Percentiles rank a stretch among this genome's conserved stretches.
phyloP scores from a whole-genome alignment of 35 echinoderm and acorn worm genomes.

The Heliocidaris erythrogramma region DNA sequence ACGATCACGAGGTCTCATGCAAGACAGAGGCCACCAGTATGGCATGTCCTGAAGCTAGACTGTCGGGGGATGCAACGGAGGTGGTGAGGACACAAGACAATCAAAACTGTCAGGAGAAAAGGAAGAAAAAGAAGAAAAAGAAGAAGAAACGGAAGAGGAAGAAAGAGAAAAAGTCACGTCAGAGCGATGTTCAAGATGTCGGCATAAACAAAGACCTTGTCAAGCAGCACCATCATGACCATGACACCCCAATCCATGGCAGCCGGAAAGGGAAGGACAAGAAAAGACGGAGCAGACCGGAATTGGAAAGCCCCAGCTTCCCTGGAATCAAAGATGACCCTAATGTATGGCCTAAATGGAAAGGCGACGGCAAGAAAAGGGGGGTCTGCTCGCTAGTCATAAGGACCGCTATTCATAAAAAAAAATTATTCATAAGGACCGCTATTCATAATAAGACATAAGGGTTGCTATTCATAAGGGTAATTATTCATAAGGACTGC shows the following conservation, averaged over 20 bases:
- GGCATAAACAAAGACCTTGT: not conserved
- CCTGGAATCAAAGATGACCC: not conserved
- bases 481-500: too few species aligned
- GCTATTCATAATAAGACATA: too few species aligned
- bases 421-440: too few species aligned
- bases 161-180: not conserved
- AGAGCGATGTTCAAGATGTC: not conserved
- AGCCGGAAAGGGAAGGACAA: not conserved
- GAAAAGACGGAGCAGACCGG: not conserved
- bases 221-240: not conserved
- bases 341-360: not conserved
- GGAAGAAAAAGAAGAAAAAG: not conserved
- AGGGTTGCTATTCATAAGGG: too few species aligned
- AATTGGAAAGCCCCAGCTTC: not conserved
- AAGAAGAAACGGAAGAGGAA: conserved; percentile 5
- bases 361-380: not conserved
- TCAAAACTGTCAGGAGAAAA: not conserved
- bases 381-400: too few species aligned
- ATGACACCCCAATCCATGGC: not conserved
- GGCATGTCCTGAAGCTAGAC: not conserved
- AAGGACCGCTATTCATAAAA: too few species aligned
- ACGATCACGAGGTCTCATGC: too few species aligned
- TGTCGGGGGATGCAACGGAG: not conserved
- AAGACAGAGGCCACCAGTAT: not conserved
- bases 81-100: not conserved